Percentiles rank a stretch among this genome's conserved stretches.
These are phyloP conservation scores for Gastrophysa polygoni DNA, from an alignment of 2,888 invertebrate genomes.

Conservation along the genomic window DNA sequence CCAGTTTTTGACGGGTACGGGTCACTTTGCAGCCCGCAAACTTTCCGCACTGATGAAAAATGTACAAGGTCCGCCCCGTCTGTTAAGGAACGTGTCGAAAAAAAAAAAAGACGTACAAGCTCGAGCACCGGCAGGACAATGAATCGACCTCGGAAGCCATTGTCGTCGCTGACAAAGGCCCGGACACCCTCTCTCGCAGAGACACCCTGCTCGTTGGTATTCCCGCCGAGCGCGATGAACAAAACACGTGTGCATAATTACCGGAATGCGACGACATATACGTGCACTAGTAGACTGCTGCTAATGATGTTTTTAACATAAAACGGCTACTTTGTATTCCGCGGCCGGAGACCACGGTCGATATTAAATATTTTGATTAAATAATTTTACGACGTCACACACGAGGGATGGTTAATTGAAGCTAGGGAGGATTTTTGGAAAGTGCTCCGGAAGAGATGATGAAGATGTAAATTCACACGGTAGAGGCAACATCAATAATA, in stretches of 20 bases:
- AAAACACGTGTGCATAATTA: slow-evolving; percentile 50
- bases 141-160: not conserved
- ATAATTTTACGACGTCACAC: slow-evolving; percentile 24
- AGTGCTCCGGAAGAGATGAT: slow-evolving; percentile 16
- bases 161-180: not conserved
- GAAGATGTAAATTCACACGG: too few species aligned
- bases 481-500: too few species aligned
- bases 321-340: slow-evolving; percentile 34
- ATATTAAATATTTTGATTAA: slow-evolving; percentile 37
- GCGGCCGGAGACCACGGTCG: slow-evolving; percentile 18
- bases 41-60: not conserved
- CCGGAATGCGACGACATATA: slow-evolving; percentile 36
- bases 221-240: slow-evolving; percentile 43
- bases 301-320: slow-evolving; percentile 43
- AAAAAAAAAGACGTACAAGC: slow-evolving; percentile 37
- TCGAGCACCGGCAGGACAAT: slow-evolving; percentile 15
- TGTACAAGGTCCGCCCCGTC: not conserved
- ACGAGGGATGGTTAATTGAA: slow-evolving; percentile 28
- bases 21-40: not conserved
- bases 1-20: too few species aligned
- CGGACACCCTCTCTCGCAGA: not conserved
- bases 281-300: slow-evolving; percentile 36
- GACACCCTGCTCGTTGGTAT: slow-evolving; percentile 37
- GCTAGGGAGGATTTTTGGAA: slow-evolving; percentile 23
- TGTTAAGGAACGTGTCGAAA: not conserved